These are phyloP conservation scores for Drosophila setosimentum DNA, from an alignment of 2,888 invertebrate species.

Conservation along the genomic window DNA sequence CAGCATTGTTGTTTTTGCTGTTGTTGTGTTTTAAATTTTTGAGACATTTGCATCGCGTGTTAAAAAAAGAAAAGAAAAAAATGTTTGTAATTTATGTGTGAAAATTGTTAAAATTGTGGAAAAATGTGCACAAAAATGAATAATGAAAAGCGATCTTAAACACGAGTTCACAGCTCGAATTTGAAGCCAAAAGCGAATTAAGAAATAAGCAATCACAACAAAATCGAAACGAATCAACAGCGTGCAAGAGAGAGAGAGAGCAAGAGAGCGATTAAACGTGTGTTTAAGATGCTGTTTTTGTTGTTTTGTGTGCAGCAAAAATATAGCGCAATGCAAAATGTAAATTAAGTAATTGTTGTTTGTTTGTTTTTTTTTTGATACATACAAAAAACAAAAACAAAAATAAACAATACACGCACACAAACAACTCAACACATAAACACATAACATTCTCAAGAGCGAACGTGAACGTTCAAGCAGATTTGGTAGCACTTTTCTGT, in stretches of 20 bases:
- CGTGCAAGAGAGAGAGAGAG: slow-evolving; percentile 28
- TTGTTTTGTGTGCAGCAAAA: slow-evolving; percentile 35
- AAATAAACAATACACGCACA: slow-evolving; percentile 57
- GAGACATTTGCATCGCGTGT: slow-evolving; percentile 53
- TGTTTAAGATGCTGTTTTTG: slow-evolving; percentile 34
- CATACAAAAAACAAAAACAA: slow-evolving; percentile 45
- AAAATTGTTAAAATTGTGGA: slow-evolving; percentile 66
- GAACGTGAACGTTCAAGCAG: slow-evolving; percentile 49
- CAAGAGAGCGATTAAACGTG: slow-evolving; percentile 16
- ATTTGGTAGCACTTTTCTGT: slow-evolving; percentile 67
- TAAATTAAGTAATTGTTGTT: slow-evolving; percentile 35
- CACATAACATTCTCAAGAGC: slow-evolving; percentile 24
- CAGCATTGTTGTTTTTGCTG: slow-evolving; percentile 36
- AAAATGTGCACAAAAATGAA: slow-evolving; percentile 60
- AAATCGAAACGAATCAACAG: slow-evolving; percentile 66
- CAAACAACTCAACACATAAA: slow-evolving; percentile 20
- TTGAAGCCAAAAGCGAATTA: slow-evolving; percentile 54
- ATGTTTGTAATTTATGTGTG: slow-evolving; percentile 66
- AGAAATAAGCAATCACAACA: slow-evolving; percentile 76
- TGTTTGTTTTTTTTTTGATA: slow-evolving; percentile 20
- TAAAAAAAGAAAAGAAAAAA: slow-evolving; percentile 3
- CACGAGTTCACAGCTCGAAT: slow-evolving; percentile 41
- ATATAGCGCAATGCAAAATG: slow-evolving; percentile 49
- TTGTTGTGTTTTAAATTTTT: slow-evolving; percentile 34
- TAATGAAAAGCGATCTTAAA: slow-evolving; percentile 39